phyloP scores from a whole-genome alignment of 2,113 vertebrate genomes.

The Austrofundulus limnaeus region DNA sequence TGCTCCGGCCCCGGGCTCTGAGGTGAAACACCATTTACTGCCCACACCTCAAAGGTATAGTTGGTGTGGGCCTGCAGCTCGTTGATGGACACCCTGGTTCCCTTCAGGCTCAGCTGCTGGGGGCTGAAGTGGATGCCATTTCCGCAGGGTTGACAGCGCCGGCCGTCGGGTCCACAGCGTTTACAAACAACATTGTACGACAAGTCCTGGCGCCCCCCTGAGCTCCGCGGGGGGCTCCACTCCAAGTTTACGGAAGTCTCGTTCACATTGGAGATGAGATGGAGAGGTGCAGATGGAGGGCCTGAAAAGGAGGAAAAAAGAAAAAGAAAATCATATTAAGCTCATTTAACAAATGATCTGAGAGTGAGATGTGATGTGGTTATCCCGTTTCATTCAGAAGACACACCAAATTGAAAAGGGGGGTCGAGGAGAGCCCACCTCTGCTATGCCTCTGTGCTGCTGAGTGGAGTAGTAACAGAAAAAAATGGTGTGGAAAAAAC shows the following conservation, averaged over 20 bases:
- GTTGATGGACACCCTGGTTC: conserved; percentile 91
- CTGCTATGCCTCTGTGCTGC: too few relatives aligned
- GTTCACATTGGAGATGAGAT: conserved; percentile 97
- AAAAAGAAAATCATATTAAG: not conserved
- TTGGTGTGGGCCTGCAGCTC: conserved; percentile 98
- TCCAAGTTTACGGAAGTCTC: conserved; percentile 97
- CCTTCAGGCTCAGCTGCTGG: conserved; percentile 88
- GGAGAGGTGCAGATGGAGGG: conserved; percentile 91
- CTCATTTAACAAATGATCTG: too few relatives aligned
- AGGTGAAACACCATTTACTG: conserved; percentile 92
- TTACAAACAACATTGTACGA: conserved; percentile 95
- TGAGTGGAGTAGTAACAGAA: too few relatives aligned
- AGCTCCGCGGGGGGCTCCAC: conserved; percentile 90
- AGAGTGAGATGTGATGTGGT: too few relatives aligned
- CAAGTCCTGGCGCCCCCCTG: conserved; percentile 91
- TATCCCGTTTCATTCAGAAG: too few relatives aligned
- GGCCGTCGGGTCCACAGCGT: conserved; percentile 84
- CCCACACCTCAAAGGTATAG: conserved; percentile 98
- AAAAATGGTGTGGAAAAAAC: too few relatives aligned
- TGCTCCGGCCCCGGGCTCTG: conserved; percentile 91
- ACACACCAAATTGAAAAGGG: too few relatives aligned
- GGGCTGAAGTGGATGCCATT: conserved; percentile 92
- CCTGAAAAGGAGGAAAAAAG: conserved; percentile 70
- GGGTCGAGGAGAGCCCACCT: too few relatives aligned
- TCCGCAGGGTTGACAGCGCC: conserved; percentile 89